Conservation (phyloP, 2,888 invertebrate species). For the Drosophila macrospina region DNA sequence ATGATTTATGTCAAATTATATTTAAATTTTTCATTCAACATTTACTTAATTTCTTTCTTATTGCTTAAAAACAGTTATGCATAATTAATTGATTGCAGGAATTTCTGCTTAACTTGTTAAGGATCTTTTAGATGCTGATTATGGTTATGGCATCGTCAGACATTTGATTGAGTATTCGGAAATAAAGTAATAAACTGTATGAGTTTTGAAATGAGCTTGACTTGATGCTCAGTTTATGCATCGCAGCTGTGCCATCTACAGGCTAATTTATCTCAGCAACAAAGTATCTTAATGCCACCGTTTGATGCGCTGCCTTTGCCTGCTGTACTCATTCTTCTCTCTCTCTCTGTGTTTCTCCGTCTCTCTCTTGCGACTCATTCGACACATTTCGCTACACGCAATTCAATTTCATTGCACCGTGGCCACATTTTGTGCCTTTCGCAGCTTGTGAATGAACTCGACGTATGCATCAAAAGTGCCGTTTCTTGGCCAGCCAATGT, state of each 20-base stretch:
- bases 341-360: background rate
- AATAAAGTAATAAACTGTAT: constrained; percentile 21
- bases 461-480: constrained; percentile 63
- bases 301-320: constrained; percentile 21
- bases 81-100: background rate
- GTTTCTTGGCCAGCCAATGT: constrained; percentile 44
- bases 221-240: constrained; percentile 23
- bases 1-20: too few relatives aligned
- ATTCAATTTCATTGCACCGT: constrained; percentile 72
- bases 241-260: constrained; percentile 25
- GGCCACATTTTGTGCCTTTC: constrained; percentile 50
- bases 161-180: background rate
- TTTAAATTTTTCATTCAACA: too few relatives aligned
- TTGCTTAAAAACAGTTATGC: background rate
- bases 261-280: constrained; percentile 55
- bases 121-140: constrained; percentile 13
- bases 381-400: constrained; percentile 62
- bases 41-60: too few relatives aligned
- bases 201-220: constrained; percentile 17
- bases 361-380: constrained; percentile 11
- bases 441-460: constrained; percentile 67
- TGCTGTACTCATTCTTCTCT: constrained; percentile 4
- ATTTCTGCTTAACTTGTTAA: background rate
- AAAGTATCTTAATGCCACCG: constrained; percentile 58
- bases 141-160: constrained; percentile 4